These are phyloP conservation scores for Bambusicola thoracicus DNA, from an alignment of 2,113 vertebrate species.

Conservation along the genomic window DNA sequence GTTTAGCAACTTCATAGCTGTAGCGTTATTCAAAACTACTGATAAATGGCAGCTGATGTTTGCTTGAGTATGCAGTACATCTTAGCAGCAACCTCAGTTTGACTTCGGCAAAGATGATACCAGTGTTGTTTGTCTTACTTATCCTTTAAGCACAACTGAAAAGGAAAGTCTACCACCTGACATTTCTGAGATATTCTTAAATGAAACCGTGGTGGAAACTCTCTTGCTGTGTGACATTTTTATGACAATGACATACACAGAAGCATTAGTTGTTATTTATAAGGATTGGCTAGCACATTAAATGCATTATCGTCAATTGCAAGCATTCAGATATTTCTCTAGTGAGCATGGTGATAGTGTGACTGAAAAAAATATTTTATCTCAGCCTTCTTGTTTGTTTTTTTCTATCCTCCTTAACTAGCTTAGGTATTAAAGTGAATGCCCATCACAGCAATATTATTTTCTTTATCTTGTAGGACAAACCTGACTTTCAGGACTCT, in stretches of 20 bases:
- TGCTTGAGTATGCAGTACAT: not conserved
- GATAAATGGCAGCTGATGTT: not conserved
- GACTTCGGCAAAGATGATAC: not conserved
- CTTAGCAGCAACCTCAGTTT: not conserved
- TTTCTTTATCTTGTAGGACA: constrained; percentile 78
- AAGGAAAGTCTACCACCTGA: not conserved
- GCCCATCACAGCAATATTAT: not conserved
- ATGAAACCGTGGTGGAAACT: not conserved
- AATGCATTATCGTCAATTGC: not conserved
- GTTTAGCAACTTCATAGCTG: not conserved
- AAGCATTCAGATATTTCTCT: not conserved
- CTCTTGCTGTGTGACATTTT: not conserved
- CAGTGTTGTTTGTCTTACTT: not conserved
- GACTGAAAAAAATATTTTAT: not conserved
- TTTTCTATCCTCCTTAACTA: not conserved
- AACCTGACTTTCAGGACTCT: constrained; percentile 92
- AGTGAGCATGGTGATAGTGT: not conserved
- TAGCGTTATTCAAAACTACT: not conserved
- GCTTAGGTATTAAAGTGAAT: not conserved
- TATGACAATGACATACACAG: not conserved
- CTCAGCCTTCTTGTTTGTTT: not conserved
- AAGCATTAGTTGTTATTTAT: not conserved
- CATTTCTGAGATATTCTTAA: not conserved
- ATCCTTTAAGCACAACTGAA: not conserved
- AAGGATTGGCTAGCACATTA: not conserved